These are phyloP conservation scores for Lobophora halterata DNA, from an alignment of 2,888 invertebrate genomes.

Conservation along the genomic window DNA sequence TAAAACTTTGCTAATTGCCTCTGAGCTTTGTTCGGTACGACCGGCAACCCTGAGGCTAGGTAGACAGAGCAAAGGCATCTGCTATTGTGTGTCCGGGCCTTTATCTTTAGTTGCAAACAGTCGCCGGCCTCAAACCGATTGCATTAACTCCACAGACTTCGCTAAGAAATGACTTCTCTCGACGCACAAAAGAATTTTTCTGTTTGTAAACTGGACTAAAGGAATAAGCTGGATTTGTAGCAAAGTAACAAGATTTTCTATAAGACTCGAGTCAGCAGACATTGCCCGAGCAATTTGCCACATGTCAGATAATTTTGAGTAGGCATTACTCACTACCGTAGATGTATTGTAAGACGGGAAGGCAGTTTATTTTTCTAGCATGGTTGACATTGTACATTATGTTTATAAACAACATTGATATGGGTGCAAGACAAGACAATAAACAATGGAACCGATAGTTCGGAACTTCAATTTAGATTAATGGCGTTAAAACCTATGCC, in stretches of 20 bases:
- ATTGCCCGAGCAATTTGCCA: neutral
- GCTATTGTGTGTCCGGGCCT: conserved; percentile 60
- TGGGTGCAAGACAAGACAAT: conserved; percentile 28
- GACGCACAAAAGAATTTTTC: conserved; percentile 17
- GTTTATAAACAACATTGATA: conserved; percentile 21
- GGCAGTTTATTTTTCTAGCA: no score
- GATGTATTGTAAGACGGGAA: no score
- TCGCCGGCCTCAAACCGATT: conserved; percentile 52
- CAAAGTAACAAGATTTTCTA: no score
- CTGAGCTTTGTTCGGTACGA: conserved; percentile 3
- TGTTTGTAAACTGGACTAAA: neutral
- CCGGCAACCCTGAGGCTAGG: conserved; percentile 34
- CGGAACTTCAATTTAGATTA: conserved; percentile 44
- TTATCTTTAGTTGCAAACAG: conserved; percentile 64
- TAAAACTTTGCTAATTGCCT: conserved; percentile 10
- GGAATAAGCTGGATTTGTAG: no score
- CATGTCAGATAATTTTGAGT: no score
- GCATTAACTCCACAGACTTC: conserved; percentile 56
- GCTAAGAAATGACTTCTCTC: conserved; percentile 42
- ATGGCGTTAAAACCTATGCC: conserved; percentile 43
- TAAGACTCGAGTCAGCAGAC: no score
- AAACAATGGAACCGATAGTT: conserved; percentile 31
- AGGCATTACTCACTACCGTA: no score
- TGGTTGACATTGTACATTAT: neutral
- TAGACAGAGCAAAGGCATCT: conserved; percentile 46